phyloP scores from a whole-genome alignment of 1,140 invertebrate species.

The Copidosoma floridanum region DNA sequence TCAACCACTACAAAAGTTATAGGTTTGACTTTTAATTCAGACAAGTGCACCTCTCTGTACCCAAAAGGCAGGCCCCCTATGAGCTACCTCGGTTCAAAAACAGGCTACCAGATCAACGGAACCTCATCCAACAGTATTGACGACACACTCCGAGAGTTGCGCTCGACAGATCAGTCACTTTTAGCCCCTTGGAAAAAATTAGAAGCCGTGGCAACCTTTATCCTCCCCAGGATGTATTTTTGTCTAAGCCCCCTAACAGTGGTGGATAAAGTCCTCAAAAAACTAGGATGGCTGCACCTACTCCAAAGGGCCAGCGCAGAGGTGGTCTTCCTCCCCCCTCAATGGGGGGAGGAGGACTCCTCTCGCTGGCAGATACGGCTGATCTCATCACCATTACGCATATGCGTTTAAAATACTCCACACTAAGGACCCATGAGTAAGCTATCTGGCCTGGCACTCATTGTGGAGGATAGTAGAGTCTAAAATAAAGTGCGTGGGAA shows the following conservation, averaged over 20 bases:
- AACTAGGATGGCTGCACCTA: constrained; percentile 34
- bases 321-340: constrained; percentile 28
- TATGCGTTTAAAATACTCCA: constrained; percentile 38
- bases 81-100: constrained; percentile 38
- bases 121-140: constrained; percentile 31
- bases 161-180: constrained; percentile 26
- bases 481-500: constrained; percentile 3
- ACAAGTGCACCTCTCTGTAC: constrained; percentile 37
- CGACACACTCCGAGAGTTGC: too few species aligned
- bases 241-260: constrained; percentile 21
- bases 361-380: constrained; percentile 30
- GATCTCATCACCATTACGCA: constrained; percentile 32
- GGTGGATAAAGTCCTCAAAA: constrained; percentile 33
- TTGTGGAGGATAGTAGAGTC: background rate
- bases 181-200: constrained; percentile 50
- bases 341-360: constrained; percentile 31
- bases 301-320: constrained; percentile 38
- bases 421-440: constrained; percentile 25
- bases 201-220: constrained; percentile 41
- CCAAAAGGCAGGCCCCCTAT: constrained; percentile 18
- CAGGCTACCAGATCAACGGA: constrained; percentile 31
- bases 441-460: constrained; percentile 28
- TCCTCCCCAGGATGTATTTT: constrained; percentile 42
- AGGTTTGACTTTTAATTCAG: constrained; percentile 34
- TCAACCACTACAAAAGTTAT: background rate